phyloP scores from a whole-genome alignment of 2,113 vertebrate species.

The Xerus inauris region DNA sequence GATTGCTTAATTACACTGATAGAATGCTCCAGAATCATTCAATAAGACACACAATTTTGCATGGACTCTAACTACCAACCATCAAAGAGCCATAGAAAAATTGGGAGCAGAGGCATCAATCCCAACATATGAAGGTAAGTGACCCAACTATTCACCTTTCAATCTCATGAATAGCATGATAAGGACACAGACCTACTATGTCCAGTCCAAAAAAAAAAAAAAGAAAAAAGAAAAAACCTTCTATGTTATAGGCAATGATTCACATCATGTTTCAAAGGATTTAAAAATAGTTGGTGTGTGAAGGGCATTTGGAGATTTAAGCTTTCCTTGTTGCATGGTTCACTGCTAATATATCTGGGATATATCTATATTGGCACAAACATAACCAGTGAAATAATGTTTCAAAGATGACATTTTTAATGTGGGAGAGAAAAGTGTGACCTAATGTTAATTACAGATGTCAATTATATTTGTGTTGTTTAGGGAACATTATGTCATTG shows the following conservation, averaged over 20 bases:
- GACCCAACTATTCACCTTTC: neutral
- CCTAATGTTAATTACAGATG: conserved; percentile 83
- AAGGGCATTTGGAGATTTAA: conserved; percentile 84
- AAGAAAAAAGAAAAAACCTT: neutral
- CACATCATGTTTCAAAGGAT: conserved; percentile 58
- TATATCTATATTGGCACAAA: conserved; percentile 82
- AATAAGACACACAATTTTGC: neutral
- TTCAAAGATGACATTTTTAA: conserved; percentile 83
- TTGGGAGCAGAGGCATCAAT: neutral
- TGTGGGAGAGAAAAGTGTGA: conserved; percentile 80
- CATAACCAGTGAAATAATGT: conserved; percentile 79
- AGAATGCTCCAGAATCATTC: conserved; percentile 23
- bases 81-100: conserved; percentile 31
- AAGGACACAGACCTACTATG: conserved; percentile 53
- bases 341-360: conserved; percentile 80
- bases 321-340: conserved; percentile 76
- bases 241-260: conserved; percentile 56
- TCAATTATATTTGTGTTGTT: conserved; percentile 84
- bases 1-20: conserved; percentile 43
- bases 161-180: neutral
- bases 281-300: conserved; percentile 78
- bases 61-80: conserved; percentile 2
- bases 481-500: conserved; percentile 82
- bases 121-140: neutral
- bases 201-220: neutral